A percentile compares a stretch with the other conserved stretches of the same genome.
phyloP scores from a whole-genome alignment of 1,140 invertebrate species.

The Palaemon carinicauda region DNA sequence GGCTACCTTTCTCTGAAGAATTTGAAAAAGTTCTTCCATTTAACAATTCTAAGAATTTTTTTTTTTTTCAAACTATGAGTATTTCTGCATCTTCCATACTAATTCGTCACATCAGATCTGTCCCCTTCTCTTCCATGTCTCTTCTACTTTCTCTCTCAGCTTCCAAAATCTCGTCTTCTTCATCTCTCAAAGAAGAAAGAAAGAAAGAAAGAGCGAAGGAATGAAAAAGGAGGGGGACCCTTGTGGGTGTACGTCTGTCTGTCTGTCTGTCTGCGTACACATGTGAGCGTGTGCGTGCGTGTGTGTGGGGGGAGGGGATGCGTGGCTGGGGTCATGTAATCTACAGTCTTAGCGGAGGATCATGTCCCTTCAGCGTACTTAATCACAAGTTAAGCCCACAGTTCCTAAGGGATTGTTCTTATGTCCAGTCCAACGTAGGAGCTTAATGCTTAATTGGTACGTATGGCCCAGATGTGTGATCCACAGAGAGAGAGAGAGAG shows the following conservation, averaged over 20 bases:
- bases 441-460: conserved; percentile 12
- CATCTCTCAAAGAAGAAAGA: no score
- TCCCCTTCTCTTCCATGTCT: no score
- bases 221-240: no score
- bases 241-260: neutral
- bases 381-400: neutral
- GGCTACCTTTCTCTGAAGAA: no score
- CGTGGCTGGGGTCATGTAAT: neutral
- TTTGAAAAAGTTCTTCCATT: no score
- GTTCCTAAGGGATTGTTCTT: neutral
- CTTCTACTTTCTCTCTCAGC: no score
- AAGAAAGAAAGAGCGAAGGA: no score
- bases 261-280: neutral
- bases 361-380: neutral
- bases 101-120: no score
- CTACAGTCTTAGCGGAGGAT: neutral
- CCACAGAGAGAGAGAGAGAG: neutral
- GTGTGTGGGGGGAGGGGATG: neutral
- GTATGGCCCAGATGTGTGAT: neutral
- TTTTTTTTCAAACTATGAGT: no score
- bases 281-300: neutral
- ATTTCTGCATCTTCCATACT: no score
- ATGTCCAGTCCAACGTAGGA: conserved; percentile 7
- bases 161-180: no score
- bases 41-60: no score